Conservation (phyloP, 2,113 vertebrate species). For the Rhegmatorhina hoffmannsi region DNA sequence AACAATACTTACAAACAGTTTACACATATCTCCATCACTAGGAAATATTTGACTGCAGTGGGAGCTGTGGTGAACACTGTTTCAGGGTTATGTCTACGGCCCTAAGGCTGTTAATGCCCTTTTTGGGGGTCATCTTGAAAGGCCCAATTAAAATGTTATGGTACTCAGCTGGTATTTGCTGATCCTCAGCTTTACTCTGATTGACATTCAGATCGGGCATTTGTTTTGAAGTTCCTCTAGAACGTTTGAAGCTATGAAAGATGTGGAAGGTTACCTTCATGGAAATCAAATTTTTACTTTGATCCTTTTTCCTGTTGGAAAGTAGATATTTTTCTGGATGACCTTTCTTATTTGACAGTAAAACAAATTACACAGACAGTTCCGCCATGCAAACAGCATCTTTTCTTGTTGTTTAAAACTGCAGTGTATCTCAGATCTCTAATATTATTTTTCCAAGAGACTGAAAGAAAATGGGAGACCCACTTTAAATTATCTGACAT, state of each 20-base stretch:
- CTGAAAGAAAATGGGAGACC: not conserved
- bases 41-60: not conserved
- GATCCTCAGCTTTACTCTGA: not conserved
- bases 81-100: not conserved
- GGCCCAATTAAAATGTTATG: not conserved
- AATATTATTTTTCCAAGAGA: not conserved
- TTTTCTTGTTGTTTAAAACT: not conserved
- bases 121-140: not conserved
- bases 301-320: not conserved
- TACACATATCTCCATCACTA: not conserved
- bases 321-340: not conserved
- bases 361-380: not conserved
- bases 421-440: not conserved
- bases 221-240: not conserved
- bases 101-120: not conserved
- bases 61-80: not conserved
- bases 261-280: not conserved
- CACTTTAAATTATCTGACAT: not conserved
- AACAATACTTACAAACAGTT: constrained; percentile 15
- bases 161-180: not conserved
- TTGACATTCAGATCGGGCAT: not conserved
- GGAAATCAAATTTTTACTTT: not conserved
- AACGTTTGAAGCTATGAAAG: not conserved
- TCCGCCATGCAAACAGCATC: not conserved
- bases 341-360: not conserved